Base-by-base conservation (phyloP, 2,888 invertebrate species). In the Acanthosoma haemorrhoidale region DNA sequence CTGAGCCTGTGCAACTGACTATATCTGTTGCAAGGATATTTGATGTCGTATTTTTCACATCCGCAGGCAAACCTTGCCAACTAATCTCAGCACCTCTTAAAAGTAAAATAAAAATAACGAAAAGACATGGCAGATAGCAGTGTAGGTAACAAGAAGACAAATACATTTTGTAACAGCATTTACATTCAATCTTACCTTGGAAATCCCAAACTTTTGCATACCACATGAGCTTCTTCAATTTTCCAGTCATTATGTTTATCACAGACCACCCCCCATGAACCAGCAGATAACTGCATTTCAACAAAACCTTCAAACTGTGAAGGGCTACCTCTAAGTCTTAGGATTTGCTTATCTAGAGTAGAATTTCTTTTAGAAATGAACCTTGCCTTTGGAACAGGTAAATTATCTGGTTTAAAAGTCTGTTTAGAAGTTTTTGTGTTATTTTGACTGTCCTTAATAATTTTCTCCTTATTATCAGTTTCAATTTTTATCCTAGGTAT, bases 221-320 rank as follows among this genome's bases (percentile, higher is more conserved):
- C 79, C 16, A 84, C 78, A 67, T 79, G 77, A 13, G 84, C 84
- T 77, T 84, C 83, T 25, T 79, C 78, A 11, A 83, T 77, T 59
- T 79, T 81, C 83, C 84, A 84, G 64, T 77, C 76, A 34, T 80
- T 79, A 66, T 75, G 79, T 63, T 77, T 75, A 73, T 84, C 84
- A 73, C 84, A 84, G 29, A 84, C 81, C 4, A 80, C 76, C 4
- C 84, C 84, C 84, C 84, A 84, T 2, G 80, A 79, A 18, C 79
- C 78, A 25, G 73, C 73, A 1, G 80, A 79, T 32, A 74, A 66
- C 74, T 81, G 79, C 66, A 81, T 79, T 75, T 83, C 82, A 1
- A 83, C 77, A 70, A 81, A 82, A n/a, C 83, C 83, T 69, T 82
- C 80, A 68, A 77, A 77, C 9, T 79, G 79, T 36, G 78, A 78